Evolutionary conservation across 2,888 invertebrate genomes (phyloP), one percentile per base, ranked within the genome.

Genomic region (Pterostichus niger): DNA sequence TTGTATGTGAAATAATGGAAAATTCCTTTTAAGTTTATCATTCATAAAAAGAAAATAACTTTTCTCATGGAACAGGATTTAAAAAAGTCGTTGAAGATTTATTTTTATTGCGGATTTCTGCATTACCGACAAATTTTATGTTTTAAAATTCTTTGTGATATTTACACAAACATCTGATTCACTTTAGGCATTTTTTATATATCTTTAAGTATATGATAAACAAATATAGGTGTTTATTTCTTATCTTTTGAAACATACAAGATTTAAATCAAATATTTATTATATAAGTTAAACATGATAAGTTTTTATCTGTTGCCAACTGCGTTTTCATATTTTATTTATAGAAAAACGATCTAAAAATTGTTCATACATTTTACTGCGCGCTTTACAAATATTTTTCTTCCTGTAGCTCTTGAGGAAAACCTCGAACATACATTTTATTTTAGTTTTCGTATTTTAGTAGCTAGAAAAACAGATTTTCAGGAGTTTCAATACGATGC

Each of bases 381-480:
- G 13, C 52, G 11, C 17, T 6, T 17, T 56, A 17, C 17, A 56
- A 56, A 56, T 56, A 17, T 56, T 9, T 17, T 17, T 7, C 17
- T 56, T 2, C 13, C 40, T 40, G 40, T 40, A 52, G 2, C 56
- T 15, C 10, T 56, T 56, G 17, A 56, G 17, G 6, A 56, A 17
- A 9, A 56, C 6, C 6, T 5, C 11, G 64, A 64, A 13, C 33
- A 24, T 35, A 64, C 31, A 64, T 64, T 64, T 35, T 11, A 64
- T 64, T 64, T 64, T 56, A 56, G 15, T 17, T 17, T 17, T 56
- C 15, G 13, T 56, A 6, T 15, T 17, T 56, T 64, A 10, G 11
- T 59, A 17, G n/a, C 31, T 31, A 13, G 64, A 33, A 64, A 64
- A 64, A 64, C 33, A 33, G 33, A 64, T 64, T 64, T 13, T n/a